Evolutionary conservation across 2,113 vertebrate genomes (phyloP), one percentile per base, ranked within the genome.

Genomic region (Panurus biarmicus): DNA sequence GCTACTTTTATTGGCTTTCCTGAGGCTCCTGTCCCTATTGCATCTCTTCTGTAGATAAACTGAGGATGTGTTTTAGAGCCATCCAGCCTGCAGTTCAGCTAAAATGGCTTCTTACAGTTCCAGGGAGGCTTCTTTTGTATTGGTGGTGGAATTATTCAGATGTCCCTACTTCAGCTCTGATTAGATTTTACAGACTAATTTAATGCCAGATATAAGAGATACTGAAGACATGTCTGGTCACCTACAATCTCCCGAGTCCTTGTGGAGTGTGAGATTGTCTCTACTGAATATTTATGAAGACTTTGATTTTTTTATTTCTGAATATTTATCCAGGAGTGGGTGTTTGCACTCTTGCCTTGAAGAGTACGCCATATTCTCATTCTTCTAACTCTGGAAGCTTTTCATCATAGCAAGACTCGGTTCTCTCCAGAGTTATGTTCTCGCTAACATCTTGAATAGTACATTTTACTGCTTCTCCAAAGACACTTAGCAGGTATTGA

Each of bases 161-260:
- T 65, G 35, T 76, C 71, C n/a, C 33, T 82, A 40, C 38, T 85
- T 91, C 42, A 82, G 29, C 74, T 79, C 62, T 67, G 28, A 73
- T 80, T 82, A 82, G 67, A 67, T 89, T 93, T 95, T 91, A 57
- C 71, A 87, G 31, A n/a, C 71, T 95, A 83, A 74, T 86, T 80
- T 64, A 71, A 60, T 79, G 56, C 24, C 44, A 72, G 31, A 45
- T 92, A 56, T 3, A 64, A 93, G 61, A 92, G 31, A 25, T n/a
- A 66, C 42, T 44, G 29, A 93, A 89, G 77, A 62, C 17, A 12
- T 61, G 75, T 47, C 66, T 69, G 64, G 82, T 91, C 90, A 77
- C 24, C 92, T 83, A 7, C 67, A 70, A 54, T 89, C 36, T 83
- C 36, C 33, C 11, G 36, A 58, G 53, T 61, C 66, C 80, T 64